Evolutionary conservation across 2,113 vertebrate genomes (phyloP).

Genomic region (Etheostoma cragini): DNA sequence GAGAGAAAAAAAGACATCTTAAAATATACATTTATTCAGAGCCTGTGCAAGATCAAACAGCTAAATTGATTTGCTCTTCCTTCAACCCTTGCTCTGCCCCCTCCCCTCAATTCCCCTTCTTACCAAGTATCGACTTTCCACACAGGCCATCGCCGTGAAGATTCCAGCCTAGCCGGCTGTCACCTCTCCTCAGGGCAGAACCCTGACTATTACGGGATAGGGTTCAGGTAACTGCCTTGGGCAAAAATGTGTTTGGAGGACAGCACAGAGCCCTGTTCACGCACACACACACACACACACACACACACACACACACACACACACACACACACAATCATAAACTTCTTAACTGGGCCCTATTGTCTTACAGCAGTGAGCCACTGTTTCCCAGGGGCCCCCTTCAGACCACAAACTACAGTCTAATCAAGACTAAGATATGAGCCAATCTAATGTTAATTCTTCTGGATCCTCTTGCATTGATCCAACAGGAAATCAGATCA

Average conservation of each 20-base stretch:
- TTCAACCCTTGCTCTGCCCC: conserved; percentile 69
- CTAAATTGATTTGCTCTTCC: conserved; percentile 83
- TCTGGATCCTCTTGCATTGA: conserved; percentile 59
- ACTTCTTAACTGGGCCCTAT: conserved; percentile 36
- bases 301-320: background rate
- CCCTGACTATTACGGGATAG: conserved; percentile 58
- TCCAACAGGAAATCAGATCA: conserved; percentile 65
- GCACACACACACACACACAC: background rate
- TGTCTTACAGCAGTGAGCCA: conserved; percentile 51
- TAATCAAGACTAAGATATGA: conserved; percentile 55
- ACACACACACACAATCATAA: conserved; percentile 16
- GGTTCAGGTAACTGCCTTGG: conserved; percentile 56
- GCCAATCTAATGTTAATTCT: conserved; percentile 56
- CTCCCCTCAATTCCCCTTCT: conserved; percentile 54
- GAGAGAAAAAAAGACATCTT: conserved; percentile 62
- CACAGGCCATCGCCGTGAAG: conserved; percentile 69
- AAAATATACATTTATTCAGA: conserved; percentile 85
- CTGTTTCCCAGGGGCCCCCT: conserved; percentile 37
- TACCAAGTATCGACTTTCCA: conserved; percentile 73
- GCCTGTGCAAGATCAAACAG: conserved; percentile 81
- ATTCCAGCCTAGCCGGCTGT: conserved; percentile 71
- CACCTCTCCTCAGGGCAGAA: conserved; percentile 69
- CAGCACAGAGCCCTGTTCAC: conserved; percentile 31
- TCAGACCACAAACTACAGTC: conserved; percentile 56
- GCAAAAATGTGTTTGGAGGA: conserved; percentile 43